Base-by-base conservation (phyloP, 2,888 invertebrate species). In the Drosophila tanythrix region DNA sequence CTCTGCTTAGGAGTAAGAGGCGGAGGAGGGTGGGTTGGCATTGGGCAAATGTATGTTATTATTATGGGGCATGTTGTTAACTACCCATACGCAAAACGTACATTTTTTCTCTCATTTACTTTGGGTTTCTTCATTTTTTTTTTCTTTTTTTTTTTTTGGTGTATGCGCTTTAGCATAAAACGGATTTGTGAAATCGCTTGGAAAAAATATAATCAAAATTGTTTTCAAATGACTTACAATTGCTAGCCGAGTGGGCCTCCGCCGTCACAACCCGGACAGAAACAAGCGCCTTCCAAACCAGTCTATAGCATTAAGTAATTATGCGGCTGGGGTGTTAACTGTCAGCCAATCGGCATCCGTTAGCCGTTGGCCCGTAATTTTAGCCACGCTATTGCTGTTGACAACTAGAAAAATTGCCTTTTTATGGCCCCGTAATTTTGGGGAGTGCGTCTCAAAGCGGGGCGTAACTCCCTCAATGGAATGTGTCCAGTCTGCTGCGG, bases 151-250 rank as follows among this genome's bases (percentile, higher is more conserved):
- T 13, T 53, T 43, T 56, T 40, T 21, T 51, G 35, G 27, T 29
- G 56, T 60, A 36, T 57, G 66, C 40, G 79, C 62, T 64, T 77
- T 74, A 76, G 79, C 85, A 90, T 89, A 84, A 88, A 82, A 82
- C 82, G 82, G 83, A 88, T 91, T 91, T 91, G 88, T 84, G 88
- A 90, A 91, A 91, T 91, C 90, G 91, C 67, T 91, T 83, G 90
- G 91, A 91, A 91, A 90, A 88, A 91, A 90, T 83, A 90, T 85
- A 91, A 90, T 89, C 90, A 88, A 89, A 88, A 90, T 89, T 90
- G 90, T 87, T 90, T 90, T 88, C 88, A 78, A 89, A 90, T 90
- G 89, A 83, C 87, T 88, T 82, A 90, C 80, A 88, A 90, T 85
- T 89, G 83, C 82, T 69, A 35, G 58, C 25, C 60, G 62, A 63